A percentile compares a stretch with the other conserved stretches of the same genome.
These are phyloP conservation scores for Falco columbarius DNA, from an alignment of 2,797 vertebrate species.

Conservation along the genomic window DNA sequence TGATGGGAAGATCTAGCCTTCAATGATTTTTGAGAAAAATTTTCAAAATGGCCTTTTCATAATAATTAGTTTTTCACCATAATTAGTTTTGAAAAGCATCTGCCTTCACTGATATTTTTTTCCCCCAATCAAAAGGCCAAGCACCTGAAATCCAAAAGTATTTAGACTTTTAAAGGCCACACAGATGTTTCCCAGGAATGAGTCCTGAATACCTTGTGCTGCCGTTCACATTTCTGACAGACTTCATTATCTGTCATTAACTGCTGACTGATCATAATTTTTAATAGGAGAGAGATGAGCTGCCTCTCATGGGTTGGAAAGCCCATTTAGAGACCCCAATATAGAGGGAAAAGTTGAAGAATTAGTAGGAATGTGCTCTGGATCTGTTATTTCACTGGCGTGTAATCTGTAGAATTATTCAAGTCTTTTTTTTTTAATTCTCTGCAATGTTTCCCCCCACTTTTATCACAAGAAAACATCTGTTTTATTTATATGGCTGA, in stretches of 20 bases:
- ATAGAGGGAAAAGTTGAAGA: background rate
- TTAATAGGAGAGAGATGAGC: background rate
- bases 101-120: background rate
- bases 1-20: background rate
- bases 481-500: conserved; percentile 52
- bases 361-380: background rate
- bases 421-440: background rate
- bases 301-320: background rate
- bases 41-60: background rate
- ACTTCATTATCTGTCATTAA: background rate
- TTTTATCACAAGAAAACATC: conserved; percentile 61
- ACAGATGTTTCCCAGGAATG: background rate
- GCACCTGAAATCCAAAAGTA: background rate
- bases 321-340: background rate
- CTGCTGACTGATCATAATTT: background rate
- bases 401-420: background rate
- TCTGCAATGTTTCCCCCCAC: background rate
- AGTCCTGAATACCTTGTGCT: background rate
- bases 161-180: background rate
- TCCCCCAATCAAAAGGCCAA: background rate
- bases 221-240: background rate
- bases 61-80: background rate
- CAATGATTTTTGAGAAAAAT: background rate
- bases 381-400: background rate
- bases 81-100: background rate